phyloP scores from a whole-genome alignment of 1,140 invertebrate species.

The Drosophila gunungcola region DNA sequence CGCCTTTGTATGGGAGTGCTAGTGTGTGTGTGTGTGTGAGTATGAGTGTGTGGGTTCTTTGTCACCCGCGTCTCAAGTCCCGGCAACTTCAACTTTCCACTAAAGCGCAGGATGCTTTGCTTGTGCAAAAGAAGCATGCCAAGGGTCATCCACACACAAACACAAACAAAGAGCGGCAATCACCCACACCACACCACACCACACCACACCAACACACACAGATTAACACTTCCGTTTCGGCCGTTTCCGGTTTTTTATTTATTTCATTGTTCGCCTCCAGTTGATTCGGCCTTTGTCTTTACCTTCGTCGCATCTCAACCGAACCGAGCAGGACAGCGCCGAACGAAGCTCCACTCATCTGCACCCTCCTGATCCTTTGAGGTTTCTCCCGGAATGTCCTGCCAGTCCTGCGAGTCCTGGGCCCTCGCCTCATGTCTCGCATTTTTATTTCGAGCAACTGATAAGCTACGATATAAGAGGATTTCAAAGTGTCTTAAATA shows the following conservation, averaged over 20 bases:
- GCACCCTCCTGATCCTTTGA: not conserved
- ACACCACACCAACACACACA: conserved; percentile 12
- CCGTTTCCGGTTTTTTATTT: conserved; percentile 46
- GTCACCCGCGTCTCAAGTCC: conserved; percentile 41
- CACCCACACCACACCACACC: conserved; percentile 1
- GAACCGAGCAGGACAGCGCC: not conserved
- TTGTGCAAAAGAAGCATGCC: conserved; percentile 9
- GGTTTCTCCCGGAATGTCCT: not conserved
- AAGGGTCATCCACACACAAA: conserved; percentile 12
- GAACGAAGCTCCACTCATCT: conserved; percentile 19
- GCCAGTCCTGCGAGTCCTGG: not conserved
- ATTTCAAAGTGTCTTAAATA: conserved; percentile 74
- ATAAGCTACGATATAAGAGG: conserved; percentile 72
- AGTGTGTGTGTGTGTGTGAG: conserved; percentile 4
- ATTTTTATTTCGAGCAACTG: conserved; percentile 64
- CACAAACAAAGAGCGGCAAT: not conserved
- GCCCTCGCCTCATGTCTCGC: conserved; percentile 40
- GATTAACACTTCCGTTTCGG: conserved; percentile 56
- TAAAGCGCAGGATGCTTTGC: conserved; percentile 1
- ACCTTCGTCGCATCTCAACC: conserved; percentile 23
- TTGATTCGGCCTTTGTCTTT: conserved; percentile 44
- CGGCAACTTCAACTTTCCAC: conserved; percentile 11
- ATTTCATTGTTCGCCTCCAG: conserved; percentile 49
- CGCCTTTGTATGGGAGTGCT: conserved; percentile 10
- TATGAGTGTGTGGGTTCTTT: conserved; percentile 18